These are phyloP conservation scores for Corynorhinus townsendii DNA, from an alignment of 2,113 vertebrate genomes.

Conservation along the genomic window DNA sequence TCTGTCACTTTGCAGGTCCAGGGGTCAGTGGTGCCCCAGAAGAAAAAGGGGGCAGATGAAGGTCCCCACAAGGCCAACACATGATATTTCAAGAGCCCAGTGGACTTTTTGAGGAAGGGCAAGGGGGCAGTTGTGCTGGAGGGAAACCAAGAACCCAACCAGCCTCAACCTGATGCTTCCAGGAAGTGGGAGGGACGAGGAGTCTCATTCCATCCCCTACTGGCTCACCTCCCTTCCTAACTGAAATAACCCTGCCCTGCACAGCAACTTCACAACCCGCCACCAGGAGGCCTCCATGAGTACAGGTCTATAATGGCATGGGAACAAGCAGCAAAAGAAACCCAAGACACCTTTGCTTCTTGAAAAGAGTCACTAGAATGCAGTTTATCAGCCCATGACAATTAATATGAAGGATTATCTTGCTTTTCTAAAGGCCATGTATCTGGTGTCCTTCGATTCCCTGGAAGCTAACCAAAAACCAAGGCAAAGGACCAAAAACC, in stretches of 20 bases:
- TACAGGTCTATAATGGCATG: neutral
- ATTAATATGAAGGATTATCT: neutral
- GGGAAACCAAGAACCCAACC: neutral
- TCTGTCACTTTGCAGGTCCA: neutral
- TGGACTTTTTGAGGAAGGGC: neutral
- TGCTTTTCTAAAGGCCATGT: neutral
- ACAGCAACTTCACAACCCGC: neutral
- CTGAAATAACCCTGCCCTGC: fast-evolving
- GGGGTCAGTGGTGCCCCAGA: neutral
- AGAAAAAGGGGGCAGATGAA: neutral
- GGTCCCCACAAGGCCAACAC: neutral
- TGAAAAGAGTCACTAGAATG: neutral
- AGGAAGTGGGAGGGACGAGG: neutral
- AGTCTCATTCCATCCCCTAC: neutral
- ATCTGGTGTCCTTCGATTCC: neutral
- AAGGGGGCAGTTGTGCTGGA: neutral
- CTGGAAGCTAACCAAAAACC: neutral
- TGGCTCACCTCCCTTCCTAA: neutral
- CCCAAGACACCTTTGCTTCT: neutral
- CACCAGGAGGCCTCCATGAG: neutral
- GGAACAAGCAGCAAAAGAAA: neutral
- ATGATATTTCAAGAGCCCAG: neutral
- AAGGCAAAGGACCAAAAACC: neutral
- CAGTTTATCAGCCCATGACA: neutral
- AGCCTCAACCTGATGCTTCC: neutral